Conservation (phyloP, 2,888 invertebrate genomes). For the Poecilobothrus nobilitatus region DNA sequence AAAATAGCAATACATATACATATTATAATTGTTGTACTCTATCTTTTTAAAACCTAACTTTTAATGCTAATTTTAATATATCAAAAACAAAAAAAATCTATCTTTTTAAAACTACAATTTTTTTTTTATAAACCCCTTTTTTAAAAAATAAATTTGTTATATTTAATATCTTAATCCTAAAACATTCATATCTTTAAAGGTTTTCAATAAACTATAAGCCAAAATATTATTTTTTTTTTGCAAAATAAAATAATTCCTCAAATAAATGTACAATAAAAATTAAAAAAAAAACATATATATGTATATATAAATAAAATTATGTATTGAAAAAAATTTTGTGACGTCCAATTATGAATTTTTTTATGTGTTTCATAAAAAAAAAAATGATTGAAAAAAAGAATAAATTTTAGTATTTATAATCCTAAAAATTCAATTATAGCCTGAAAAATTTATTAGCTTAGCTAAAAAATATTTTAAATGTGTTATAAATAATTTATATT, state of each 20-base stretch:
- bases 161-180: neutral
- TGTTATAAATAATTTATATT: no score
- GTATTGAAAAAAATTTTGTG: neutral
- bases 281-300: no score
- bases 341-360: constrained; percentile 3
- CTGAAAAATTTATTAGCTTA: neutral
- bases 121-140: no score
- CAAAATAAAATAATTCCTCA: neutral
- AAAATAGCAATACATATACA: no score
- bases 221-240: neutral
- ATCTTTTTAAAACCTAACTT: no score
- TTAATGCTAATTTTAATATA: no score
- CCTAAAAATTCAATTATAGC: neutral
- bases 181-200: neutral
- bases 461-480: neutral
- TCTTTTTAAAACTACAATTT: no score
- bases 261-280: constrained; percentile 6
- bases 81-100: no score
- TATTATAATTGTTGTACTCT: no score
- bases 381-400: neutral
- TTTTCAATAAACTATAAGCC: neutral
- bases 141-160: neutral
- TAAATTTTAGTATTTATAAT: no score
- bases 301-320: neutral
- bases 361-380: neutral